Conservation (phyloP, 2,797 vertebrate species). For the Gastrophryne carolinensis region DNA sequence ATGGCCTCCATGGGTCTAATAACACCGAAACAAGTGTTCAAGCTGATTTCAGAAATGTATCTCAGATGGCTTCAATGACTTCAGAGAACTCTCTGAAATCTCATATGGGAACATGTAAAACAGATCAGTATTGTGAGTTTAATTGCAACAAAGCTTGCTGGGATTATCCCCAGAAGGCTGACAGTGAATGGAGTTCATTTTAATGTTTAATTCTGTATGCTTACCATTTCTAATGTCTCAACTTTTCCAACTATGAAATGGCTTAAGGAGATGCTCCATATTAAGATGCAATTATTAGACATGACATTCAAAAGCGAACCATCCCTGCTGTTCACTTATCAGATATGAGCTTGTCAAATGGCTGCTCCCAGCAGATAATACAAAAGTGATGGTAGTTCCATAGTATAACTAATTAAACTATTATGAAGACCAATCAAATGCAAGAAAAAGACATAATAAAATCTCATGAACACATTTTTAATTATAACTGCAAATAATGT, state of each 20-base stretch:
- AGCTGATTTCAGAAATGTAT: not conserved
- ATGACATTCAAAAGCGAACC: conserved; percentile 28
- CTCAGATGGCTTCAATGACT: not conserved
- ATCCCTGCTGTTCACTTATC: conserved; percentile 17
- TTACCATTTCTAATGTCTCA: conserved; percentile 6
- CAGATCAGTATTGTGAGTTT: conserved; percentile 7
- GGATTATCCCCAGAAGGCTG: not conserved
- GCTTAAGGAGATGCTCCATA: not conserved
- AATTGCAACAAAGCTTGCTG: conserved; percentile 8
- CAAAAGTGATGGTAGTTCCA: not conserved
- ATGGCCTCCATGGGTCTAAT: not conserved
- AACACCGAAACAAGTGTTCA: not conserved
- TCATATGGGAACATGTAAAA: conserved; percentile 25
- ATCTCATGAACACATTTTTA: not conserved
- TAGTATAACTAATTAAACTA: not conserved
- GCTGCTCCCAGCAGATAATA: conserved; percentile 5
- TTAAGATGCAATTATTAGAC: conserved; percentile 30
- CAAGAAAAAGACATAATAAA: not conserved
- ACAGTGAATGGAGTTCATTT: not conserved
- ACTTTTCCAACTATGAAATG: conserved; percentile 29
- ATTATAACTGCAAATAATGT: not conserved
- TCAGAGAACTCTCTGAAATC: not conserved
- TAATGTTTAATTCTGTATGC: conserved; percentile 4
- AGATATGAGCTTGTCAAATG: conserved; percentile 2
- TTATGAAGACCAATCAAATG: not conserved